Conservation (phyloP, 2,888 invertebrate genomes). For the Cyaniris semiargus region DNA sequence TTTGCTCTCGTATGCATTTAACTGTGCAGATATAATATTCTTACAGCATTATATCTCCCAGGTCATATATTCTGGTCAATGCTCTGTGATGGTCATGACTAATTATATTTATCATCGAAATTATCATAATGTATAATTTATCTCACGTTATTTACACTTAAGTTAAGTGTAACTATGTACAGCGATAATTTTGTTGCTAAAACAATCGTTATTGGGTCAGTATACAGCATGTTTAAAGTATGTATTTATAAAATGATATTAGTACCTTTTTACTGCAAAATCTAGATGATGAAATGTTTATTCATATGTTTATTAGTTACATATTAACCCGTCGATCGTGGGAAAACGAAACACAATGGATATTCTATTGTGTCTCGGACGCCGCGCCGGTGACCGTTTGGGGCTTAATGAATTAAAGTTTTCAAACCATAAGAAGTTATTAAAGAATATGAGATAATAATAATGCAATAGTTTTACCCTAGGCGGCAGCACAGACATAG, state of each 20-base stretch:
- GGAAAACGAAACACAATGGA: too few relatives aligned
- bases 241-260: neutral
- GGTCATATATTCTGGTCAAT: conserved; percentile 4
- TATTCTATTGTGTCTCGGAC: too few relatives aligned
- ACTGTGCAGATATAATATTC: neutral
- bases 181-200: neutral
- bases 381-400: too few relatives aligned
- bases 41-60: neutral
- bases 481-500: too few relatives aligned
- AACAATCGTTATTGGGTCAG: neutral
- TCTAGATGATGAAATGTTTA: neutral
- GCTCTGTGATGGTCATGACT: conserved; percentile 1
- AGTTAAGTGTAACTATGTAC: neutral
- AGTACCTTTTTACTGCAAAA: neutral
- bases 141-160: neutral
- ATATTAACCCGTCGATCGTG: too few relatives aligned
- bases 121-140: neutral
- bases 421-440: neutral
- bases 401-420: too few relatives aligned
- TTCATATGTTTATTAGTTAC: neutral
- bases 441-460: too few relatives aligned
- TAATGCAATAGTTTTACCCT: too few relatives aligned
- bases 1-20: neutral
- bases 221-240: neutral
- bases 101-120: neutral